These are phyloP conservation scores for Pollicipes pollicipes DNA, from an alignment of 1,140 invertebrate genomes.

Conservation along the genomic window DNA sequence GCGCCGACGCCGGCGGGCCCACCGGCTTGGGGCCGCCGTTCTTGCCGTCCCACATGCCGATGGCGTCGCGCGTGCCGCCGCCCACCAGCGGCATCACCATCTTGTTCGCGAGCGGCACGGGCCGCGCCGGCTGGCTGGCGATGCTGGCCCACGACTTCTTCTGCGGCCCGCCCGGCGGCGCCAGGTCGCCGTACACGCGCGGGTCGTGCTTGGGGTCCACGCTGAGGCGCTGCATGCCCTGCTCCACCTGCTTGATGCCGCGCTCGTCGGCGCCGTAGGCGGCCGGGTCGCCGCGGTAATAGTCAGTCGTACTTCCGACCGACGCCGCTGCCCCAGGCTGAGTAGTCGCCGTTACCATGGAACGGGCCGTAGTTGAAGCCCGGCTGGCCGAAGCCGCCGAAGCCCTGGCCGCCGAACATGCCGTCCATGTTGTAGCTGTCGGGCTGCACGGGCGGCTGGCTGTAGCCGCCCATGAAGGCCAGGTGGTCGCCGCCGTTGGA, in stretches of 20 bases:
- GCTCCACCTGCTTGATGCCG: too few species aligned
- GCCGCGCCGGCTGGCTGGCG: constrained; percentile 86
- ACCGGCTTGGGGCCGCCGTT: constrained; percentile 27
- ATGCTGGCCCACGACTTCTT: constrained; percentile 87
- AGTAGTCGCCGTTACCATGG: constrained; percentile 58
- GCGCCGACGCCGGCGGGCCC: constrained; percentile 27
- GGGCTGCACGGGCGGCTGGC: constrained; percentile 54
- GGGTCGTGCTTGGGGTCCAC: too few species aligned
- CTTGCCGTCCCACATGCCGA: constrained; percentile 63
- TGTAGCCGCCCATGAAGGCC: constrained; percentile 53
- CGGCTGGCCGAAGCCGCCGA: constrained; percentile 31
- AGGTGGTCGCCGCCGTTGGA: constrained; percentile 51
- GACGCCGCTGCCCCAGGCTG: constrained; percentile 43
- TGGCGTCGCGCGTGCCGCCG: constrained; percentile 33
- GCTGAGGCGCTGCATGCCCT: too few species aligned
- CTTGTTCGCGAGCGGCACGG: constrained; percentile 22
- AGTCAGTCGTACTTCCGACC: constrained; percentile 11
- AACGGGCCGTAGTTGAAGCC: constrained; percentile 27
- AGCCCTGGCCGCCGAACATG: constrained; percentile 40
- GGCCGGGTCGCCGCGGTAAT: too few species aligned
- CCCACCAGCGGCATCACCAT: too few species aligned
- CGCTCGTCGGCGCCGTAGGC: too few species aligned
- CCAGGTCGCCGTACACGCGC: too few species aligned
- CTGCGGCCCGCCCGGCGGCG: constrained; percentile 40
- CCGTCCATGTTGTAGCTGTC: constrained; percentile 62